Evolutionary conservation across 1,140 invertebrate species (phyloP).

Genomic region (Caenorhabditis elegans): WBcel235 BX284602.5:13109501-13110000

Average conservation of each 20-base stretch:
- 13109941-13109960: slow-evolving; percentile 62
- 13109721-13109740: slow-evolving; percentile 48
- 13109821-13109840: slow-evolving; percentile 63
- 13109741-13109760: slow-evolving; percentile 65
- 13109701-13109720: neutral
- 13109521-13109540: too few species aligned
- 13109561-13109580: slow-evolving; percentile 58
- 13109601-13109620: slow-evolving; percentile 63
- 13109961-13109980: slow-evolving; percentile 65
- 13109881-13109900: slow-evolving; percentile 64
- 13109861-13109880: slow-evolving; percentile 65
- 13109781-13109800: slow-evolving; percentile 66
- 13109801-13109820: slow-evolving; percentile 64
- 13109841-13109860: slow-evolving; percentile 64
- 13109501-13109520: too few species aligned
- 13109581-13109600: slow-evolving; percentile 64
- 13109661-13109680: slow-evolving; percentile 64
- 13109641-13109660: slow-evolving; percentile 60
- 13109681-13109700: slow-evolving; percentile 55
- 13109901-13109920: slow-evolving; percentile 64
- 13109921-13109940: slow-evolving; percentile 63
- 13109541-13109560: slow-evolving; percentile 42
- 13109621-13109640: slow-evolving; percentile 61
- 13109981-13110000: slow-evolving; percentile 55
- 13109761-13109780: slow-evolving; percentile 63